Evolutionary conservation across 2,888 invertebrate genomes (phyloP).

Genomic region (Drosophila mayaguana): DNA sequence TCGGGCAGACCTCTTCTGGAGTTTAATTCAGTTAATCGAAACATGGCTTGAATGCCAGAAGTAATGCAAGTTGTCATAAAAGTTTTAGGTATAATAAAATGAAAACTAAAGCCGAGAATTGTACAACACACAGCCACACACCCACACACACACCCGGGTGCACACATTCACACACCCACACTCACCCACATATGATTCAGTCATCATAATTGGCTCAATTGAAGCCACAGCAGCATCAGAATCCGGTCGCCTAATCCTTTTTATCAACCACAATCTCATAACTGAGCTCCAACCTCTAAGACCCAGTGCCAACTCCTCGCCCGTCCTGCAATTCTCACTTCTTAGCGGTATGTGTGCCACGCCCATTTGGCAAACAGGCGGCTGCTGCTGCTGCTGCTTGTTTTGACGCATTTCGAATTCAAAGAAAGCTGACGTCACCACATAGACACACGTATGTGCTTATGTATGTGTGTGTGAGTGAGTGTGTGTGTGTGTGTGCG

Average conservation of each 20-base stretch:
- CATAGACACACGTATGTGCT: conserved; percentile 10
- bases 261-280: conserved; percentile 52
- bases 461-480: not conserved
- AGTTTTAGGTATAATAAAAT: conserved; percentile 1
- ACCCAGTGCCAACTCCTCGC: not conserved
- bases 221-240: conserved; percentile 34
- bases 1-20: not conserved
- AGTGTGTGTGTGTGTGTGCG: not conserved
- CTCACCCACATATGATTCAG: conserved; percentile 18
- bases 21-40: not conserved
- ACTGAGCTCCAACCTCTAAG: conserved; percentile 6
- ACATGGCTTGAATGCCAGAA: not conserved
- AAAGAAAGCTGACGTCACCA: conserved; percentile 46
- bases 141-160: not conserved
- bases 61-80: conserved; percentile 3
- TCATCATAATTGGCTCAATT: conserved; percentile 60
- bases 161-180: not conserved
- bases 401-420: conserved; percentile 30
- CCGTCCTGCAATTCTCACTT: not conserved
- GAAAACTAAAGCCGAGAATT: not conserved
- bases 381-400: conserved; percentile 16
- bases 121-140: not conserved
- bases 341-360: conserved; percentile 30
- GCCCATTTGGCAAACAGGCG: conserved; percentile 26
- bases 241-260: conserved; percentile 41